A percentile compares a stretch with the other conserved stretches of the same genome.
phyloP scores from a whole-genome alignment of 2,113 vertebrate genomes.

The Ahaetulla prasina region DNA sequence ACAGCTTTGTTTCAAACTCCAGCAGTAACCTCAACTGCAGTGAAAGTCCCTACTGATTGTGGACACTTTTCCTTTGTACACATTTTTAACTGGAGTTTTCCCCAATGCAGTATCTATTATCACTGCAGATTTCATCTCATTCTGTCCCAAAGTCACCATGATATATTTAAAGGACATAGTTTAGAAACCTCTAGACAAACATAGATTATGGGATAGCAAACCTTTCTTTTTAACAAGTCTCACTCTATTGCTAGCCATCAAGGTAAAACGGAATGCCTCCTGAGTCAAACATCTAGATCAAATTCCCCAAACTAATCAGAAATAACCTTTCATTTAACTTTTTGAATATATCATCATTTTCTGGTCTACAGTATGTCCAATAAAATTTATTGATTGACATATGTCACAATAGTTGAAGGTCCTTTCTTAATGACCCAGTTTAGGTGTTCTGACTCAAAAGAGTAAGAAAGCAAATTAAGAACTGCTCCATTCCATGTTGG shows the following conservation, averaged over 20 bases:
- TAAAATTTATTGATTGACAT: not conserved
- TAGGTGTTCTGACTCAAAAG: not conserved
- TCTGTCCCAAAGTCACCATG: not conserved
- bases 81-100: not conserved
- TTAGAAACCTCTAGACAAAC: not conserved
- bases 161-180: not conserved
- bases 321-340: not conserved
- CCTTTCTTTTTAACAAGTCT: not conserved
- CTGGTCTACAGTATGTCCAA: not conserved
- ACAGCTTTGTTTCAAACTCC: not conserved
- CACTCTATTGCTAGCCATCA: not conserved
- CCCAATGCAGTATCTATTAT: not conserved
- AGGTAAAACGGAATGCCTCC: not conserved
- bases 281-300: not conserved
- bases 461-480: not conserved
- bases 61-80: not conserved
- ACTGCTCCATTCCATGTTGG: not conserved
- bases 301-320: not conserved
- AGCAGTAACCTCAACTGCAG: not conserved
- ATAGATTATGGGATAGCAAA: not conserved
- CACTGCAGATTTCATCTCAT: not conserved
- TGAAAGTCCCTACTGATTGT: not conserved
- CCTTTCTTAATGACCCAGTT: not conserved
- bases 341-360: not conserved
- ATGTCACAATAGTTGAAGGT: not conserved